Percentiles rank a stretch among this genome's conserved stretches.
Conservation (phyloP, 2,888 invertebrate genomes). For the Hypomecis punctinalis region DNA sequence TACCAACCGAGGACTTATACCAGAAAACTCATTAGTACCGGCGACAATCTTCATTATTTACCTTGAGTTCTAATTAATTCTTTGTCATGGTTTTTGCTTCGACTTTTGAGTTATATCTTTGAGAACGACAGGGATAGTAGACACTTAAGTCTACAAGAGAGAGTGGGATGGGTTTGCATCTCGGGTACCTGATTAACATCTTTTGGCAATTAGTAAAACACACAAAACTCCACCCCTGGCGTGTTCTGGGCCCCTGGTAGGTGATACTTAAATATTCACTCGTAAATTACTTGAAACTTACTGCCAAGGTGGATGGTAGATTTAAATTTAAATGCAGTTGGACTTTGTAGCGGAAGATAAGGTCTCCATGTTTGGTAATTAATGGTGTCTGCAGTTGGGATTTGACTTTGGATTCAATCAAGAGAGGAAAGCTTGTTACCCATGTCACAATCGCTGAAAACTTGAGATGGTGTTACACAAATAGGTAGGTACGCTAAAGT, state of each 20-base stretch:
- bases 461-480: not conserved
- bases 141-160: conserved; percentile 39
- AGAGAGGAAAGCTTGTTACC: not conserved
- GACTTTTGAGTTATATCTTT: conserved; percentile 80
- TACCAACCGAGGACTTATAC: conserved; percentile 55
- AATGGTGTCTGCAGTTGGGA: conserved; percentile 40
- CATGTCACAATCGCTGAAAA: not conserved
- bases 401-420: conserved; percentile 32
- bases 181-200: conserved; percentile 84
- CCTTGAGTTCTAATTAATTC: conserved; percentile 84
- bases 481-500: too few species aligned
- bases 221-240: conserved; percentile 86
- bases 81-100: conserved; percentile 85
- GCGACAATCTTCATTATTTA: conserved; percentile 85
- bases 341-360: conserved; percentile 68
- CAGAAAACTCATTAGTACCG: conserved; percentile 80
- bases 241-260: conserved; percentile 82
- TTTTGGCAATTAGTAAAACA: conserved; percentile 87
- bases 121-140: conserved; percentile 60
- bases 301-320: conserved; percentile 79
- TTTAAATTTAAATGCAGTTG: conserved; percentile 78
- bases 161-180: conserved; percentile 63
- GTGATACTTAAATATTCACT: conserved; percentile 82
- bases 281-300: conserved; percentile 84
- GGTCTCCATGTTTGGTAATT: conserved; percentile 57